These are phyloP conservation scores for Biston betularia DNA, from an alignment of 2,888 invertebrate species.

Conservation along the genomic window DNA sequence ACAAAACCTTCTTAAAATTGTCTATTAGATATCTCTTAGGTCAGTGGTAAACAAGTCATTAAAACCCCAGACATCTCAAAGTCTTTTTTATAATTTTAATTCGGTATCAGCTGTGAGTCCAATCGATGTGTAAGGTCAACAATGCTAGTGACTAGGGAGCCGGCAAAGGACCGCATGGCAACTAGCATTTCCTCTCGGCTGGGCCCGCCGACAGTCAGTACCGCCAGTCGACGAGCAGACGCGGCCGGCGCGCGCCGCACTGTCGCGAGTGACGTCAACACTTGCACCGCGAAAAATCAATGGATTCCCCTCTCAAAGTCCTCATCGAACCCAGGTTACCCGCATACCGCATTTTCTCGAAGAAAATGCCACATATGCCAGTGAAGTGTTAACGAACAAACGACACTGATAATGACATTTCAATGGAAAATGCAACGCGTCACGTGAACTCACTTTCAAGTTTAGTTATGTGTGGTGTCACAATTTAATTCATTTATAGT, in stretches of 20 bases:
- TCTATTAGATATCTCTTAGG: not conserved
- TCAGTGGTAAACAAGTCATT: not conserved
- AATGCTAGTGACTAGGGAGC: conserved; percentile 54
- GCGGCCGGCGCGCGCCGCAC: conserved; percentile 81
- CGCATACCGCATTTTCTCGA: conserved; percentile 84
- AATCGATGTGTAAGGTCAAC: conserved; percentile 77
- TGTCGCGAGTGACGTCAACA: conserved; percentile 78
- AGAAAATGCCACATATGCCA: conserved; percentile 81
- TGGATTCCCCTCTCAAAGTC: conserved; percentile 67
- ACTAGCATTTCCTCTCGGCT: conserved; percentile 76
- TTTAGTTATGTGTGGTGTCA: conserved; percentile 78
- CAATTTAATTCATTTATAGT: conserved; percentile 64
- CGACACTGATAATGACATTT: conserved; percentile 56
- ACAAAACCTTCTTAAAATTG: no score
- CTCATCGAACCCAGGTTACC: conserved; percentile 71
- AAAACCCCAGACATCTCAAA: not conserved
- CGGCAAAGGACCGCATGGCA: conserved; percentile 74
- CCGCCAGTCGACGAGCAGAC: conserved; percentile 78
- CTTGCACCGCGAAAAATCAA: conserved; percentile 83
- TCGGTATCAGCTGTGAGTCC: conserved; percentile 66
- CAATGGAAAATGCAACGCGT: conserved; percentile 62
- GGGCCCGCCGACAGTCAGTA: conserved; percentile 46
- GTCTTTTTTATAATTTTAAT: conserved; percentile 40
- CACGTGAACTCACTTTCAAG: conserved; percentile 77
- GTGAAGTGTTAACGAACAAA: conserved; percentile 72